phyloP scores from a whole-genome alignment of 2,888 invertebrate genomes.

The Cepaea hortensis region DNA sequence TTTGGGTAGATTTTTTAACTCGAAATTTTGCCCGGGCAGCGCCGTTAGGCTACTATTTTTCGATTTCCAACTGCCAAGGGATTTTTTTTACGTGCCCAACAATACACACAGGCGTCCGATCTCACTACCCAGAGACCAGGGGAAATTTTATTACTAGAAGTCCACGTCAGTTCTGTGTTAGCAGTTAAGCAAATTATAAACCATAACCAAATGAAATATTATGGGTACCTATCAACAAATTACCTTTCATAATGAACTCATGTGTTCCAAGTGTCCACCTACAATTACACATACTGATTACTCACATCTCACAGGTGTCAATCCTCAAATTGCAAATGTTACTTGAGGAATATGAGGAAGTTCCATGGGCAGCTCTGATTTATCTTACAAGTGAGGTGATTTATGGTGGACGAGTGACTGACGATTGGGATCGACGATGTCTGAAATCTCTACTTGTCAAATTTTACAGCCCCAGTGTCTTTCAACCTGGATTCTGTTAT shows the following conservation, averaged over 20 bases:
- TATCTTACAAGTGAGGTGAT: constrained; percentile 75
- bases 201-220: not conserved
- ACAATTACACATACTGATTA: not conserved
- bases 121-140: too few species aligned
- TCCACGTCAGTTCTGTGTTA: too few species aligned
- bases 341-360: constrained; percentile 64
- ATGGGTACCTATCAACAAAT: not conserved
- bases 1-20: too few species aligned
- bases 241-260: too few species aligned
- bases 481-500: constrained; percentile 67
- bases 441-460: constrained; percentile 70
- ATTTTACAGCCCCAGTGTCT: constrained; percentile 71
- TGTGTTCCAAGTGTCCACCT: not conserved
- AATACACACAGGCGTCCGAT: too few species aligned
- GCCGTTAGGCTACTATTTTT: too few species aligned
- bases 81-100: too few species aligned
- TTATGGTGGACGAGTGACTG: constrained; percentile 76
- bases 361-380: constrained; percentile 75
- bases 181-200: not conserved
- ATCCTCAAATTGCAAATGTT: constrained; percentile 73
- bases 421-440: constrained; percentile 75
- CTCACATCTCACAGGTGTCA: constrained; percentile 68
- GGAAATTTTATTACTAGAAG: too few species aligned
- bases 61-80: too few species aligned
- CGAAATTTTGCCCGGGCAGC: too few species aligned